Percentiles rank a stretch among this genome's conserved stretches.
These are phyloP conservation scores for Opisthocomus hoazin DNA, from an alignment of 2,113 vertebrate species.

Conservation along the genomic window DNA sequence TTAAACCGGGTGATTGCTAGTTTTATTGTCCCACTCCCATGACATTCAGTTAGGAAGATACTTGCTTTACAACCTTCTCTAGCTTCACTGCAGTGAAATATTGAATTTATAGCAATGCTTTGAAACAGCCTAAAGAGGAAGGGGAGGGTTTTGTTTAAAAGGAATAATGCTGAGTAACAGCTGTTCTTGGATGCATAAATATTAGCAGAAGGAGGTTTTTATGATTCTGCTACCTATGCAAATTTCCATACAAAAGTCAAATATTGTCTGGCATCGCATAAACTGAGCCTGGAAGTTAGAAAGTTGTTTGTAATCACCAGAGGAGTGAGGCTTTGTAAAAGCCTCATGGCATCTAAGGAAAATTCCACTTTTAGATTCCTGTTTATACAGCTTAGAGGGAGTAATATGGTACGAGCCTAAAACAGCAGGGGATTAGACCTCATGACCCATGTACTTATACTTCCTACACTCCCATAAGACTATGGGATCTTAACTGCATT, in stretches of 20 bases:
- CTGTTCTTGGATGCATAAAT: neutral
- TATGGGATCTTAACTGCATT: neutral
- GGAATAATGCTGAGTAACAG: neutral
- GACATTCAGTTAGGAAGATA: neutral
- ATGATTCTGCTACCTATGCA: neutral
- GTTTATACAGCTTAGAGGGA: neutral
- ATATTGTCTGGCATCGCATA: neutral
- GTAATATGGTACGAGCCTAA: neutral
- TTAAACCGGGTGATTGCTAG: accelerated
- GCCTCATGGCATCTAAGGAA: neutral
- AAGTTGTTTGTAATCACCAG: neutral
- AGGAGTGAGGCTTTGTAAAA: neutral
- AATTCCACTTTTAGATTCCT: neutral
- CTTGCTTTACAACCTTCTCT: neutral
- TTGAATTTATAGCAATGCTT: neutral
- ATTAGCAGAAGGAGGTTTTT: neutral
- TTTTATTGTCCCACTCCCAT: neutral
- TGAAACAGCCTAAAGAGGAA: neutral
- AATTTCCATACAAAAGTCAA: neutral
- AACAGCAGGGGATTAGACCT: neutral
- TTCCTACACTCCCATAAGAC: neutral
- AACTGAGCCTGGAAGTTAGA: neutral
- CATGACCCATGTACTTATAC: neutral
- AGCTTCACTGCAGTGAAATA: neutral
- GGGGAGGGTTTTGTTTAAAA: neutral